Conservation (phyloP, 2,888 invertebrate species). For the Idaea straminata region DNA sequence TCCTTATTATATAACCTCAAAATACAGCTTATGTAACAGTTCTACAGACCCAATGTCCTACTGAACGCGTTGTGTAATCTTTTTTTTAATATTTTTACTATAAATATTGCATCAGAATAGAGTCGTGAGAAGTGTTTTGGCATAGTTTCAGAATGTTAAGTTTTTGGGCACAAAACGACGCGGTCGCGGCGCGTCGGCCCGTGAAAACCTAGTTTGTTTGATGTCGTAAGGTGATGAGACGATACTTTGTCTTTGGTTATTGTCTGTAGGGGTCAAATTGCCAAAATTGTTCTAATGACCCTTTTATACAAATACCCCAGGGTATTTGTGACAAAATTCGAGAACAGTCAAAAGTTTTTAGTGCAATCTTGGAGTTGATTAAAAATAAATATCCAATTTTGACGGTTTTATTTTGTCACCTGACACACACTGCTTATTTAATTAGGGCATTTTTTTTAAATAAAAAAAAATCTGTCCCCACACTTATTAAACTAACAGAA, state of each 20-base stretch:
- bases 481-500: not conserved
- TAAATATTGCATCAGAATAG: constrained; percentile 68
- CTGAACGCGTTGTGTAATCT: constrained; percentile 61
- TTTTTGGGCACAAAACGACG: constrained; percentile 10
- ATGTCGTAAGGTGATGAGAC: not conserved
- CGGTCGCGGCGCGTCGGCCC: not conserved
- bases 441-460: too few species aligned
- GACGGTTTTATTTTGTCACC: too few species aligned
- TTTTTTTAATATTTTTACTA: constrained; percentile 52
- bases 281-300: not conserved
- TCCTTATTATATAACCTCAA: constrained; percentile 67
- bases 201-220: not conserved
- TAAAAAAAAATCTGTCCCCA: not conserved
- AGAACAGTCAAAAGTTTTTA: too few species aligned
- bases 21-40: constrained; percentile 62
- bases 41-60: constrained; percentile 75
- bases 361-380: too few species aligned
- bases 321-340: too few species aligned
- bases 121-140: constrained; percentile 67
- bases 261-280: not conserved
- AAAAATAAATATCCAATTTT: too few species aligned
- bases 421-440: too few species aligned
- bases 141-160: constrained; percentile 25
- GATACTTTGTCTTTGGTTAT: not conserved
- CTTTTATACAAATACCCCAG: not conserved